phyloP scores from a whole-genome alignment of 1,140 invertebrate genomes.

The Triops cancriformis region DNA sequence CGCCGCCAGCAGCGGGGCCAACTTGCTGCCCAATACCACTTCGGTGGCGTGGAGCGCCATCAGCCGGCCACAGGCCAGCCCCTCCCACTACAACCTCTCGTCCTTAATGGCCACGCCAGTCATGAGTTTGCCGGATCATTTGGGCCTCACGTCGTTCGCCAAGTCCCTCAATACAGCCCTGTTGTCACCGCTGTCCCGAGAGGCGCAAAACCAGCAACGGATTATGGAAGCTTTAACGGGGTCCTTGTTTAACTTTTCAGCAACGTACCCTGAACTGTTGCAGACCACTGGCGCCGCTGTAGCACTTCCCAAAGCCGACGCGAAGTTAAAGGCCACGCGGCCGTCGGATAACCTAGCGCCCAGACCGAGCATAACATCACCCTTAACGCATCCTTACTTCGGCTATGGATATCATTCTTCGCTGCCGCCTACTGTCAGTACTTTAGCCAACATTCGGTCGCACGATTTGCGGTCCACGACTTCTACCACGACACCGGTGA shows the following conservation, averaged over 20 bases:
- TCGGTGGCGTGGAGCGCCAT: not conserved
- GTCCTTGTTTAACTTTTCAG: constrained; percentile 5
- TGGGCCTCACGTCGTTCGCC: not conserved
- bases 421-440: constrained; percentile 24
- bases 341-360: not conserved
- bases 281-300: not conserved
- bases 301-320: not conserved
- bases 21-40: not conserved
- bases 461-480: not conserved
- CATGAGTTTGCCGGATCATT: not conserved
- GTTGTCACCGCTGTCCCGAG: not conserved
- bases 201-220: not conserved
- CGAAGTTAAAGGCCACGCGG: not conserved
- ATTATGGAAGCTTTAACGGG: constrained; percentile 1
- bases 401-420: constrained; percentile 21
- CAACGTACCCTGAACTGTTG: not conserved
- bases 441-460: not conserved
- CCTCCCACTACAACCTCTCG: not conserved
- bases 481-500: not conserved
- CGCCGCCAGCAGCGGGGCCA: not conserved
- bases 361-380: not conserved
- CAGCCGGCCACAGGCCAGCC: not conserved
- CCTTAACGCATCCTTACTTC: not conserved
- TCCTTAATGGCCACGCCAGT: not conserved
- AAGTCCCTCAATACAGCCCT: not conserved